phyloP scores from a whole-genome alignment of 2,113 vertebrate genomes.

The Maccullochella peelii region DNA sequence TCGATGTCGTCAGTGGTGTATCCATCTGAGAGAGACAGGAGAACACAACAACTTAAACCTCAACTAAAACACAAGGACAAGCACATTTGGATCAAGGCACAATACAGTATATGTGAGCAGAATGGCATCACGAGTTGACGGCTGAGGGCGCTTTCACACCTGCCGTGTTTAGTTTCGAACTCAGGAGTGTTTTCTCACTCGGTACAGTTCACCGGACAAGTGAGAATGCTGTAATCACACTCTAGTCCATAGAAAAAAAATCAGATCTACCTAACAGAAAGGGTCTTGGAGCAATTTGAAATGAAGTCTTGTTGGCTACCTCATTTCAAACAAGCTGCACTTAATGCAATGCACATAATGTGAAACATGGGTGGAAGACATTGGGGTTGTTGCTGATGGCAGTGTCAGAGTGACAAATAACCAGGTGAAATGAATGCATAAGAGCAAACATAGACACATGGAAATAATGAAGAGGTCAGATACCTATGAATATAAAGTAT shows the following conservation, averaged over 20 bases:
- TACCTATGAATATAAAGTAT: neutral
- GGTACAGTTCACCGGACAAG: neutral
- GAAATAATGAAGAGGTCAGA: neutral
- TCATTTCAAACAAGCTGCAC: neutral
- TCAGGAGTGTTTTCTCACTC: neutral
- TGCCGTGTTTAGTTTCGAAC: neutral
- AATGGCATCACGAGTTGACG: neutral
- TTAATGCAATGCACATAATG: neutral
- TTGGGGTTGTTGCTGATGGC: neutral
- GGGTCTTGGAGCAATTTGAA: neutral
- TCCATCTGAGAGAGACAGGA: slow-evolving; percentile 86
- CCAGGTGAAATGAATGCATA: neutral
- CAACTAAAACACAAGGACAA: neutral
- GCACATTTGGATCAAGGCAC: neutral
- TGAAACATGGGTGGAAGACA: neutral
- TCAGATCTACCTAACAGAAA: too few relatives aligned
- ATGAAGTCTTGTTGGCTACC: neutral
- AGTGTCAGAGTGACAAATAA: neutral
- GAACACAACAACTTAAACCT: neutral
- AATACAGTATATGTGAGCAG: neutral
- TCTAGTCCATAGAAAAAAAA: neutral
- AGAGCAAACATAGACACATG: neutral
- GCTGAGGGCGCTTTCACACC: neutral
- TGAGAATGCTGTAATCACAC: neutral
- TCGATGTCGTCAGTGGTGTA: slow-evolving; percentile 97